Evolutionary conservation across 2,113 vertebrate species (phyloP).

Genomic region (Coptodon rendalli): DNA sequence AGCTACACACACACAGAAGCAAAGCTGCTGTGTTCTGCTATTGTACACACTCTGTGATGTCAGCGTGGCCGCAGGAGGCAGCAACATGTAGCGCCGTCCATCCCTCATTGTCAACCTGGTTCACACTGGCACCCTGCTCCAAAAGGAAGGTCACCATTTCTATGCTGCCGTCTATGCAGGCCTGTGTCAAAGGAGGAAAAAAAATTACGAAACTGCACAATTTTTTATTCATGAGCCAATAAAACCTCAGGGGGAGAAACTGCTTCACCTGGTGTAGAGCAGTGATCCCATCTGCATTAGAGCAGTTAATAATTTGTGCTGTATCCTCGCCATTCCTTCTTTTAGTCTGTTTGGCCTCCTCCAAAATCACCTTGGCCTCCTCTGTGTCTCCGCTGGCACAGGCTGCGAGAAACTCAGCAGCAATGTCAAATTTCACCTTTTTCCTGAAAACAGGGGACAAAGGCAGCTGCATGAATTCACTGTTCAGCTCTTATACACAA

Average conservation of each 20-base stretch:
- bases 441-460: conserved; percentile 40
- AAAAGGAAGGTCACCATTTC: conserved; percentile 91
- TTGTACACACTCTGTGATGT: conserved; percentile 85
- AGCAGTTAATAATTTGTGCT: conserved; percentile 71
- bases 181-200: conserved; percentile 59
- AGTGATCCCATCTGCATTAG: conserved; percentile 87
- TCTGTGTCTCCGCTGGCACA: conserved; percentile 83
- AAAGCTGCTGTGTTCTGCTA: background rate
- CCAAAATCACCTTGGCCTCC: conserved; percentile 80
- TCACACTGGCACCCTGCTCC: conserved; percentile 80
- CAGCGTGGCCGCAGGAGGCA: conserved; percentile 87
- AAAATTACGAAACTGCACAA: accelerated
- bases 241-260: background rate
- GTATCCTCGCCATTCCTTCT: background rate
- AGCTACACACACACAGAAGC: background rate
- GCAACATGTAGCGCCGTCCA: conserved; percentile 94
- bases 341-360: conserved; percentile 42
- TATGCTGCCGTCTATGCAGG: conserved; percentile 92
- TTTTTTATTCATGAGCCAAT: background rate
- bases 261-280: conserved; percentile 82
- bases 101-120: conserved; percentile 92
- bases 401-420: conserved; percentile 84
- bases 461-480: background rate
- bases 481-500: background rate
- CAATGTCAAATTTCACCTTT: conserved; percentile 80